phyloP scores from a whole-genome alignment of 2,888 invertebrate genomes.

The Macrophya annulata region DNA sequence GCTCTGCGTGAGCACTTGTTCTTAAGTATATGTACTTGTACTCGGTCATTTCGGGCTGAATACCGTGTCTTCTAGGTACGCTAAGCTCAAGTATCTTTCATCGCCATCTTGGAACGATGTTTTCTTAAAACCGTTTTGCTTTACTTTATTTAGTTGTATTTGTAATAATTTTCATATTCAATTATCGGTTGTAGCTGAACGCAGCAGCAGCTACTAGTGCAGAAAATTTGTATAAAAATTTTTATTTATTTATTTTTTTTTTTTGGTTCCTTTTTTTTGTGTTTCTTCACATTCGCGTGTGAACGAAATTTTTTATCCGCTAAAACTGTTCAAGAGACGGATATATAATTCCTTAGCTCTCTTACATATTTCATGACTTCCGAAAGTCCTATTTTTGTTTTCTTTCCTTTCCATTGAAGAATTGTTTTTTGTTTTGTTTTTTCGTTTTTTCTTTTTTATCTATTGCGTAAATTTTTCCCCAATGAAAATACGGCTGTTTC shows the following conservation, averaged over 20 bases:
- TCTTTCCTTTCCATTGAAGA: not conserved
- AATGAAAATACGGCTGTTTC: slow-evolving; percentile 4
- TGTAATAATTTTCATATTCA: slow-evolving; percentile 65
- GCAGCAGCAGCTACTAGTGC: not conserved
- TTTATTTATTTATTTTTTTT: no score
- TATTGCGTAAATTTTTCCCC: slow-evolving; percentile 15
- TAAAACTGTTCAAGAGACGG: not conserved
- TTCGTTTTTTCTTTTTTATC: not conserved
- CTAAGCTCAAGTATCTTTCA: slow-evolving; percentile 43
- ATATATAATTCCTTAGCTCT: not conserved
- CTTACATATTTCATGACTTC: not conserved
- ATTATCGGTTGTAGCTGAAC: slow-evolving; percentile 63
- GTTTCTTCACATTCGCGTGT: not conserved
- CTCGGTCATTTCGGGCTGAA: slow-evolving; percentile 69
- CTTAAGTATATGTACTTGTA: slow-evolving; percentile 74
- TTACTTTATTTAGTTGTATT: slow-evolving; percentile 29
- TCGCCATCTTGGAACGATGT: slow-evolving; percentile 54
- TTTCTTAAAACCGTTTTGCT: slow-evolving; percentile 43
- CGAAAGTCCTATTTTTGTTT: not conserved
- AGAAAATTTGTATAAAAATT: not conserved
- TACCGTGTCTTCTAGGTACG: slow-evolving; percentile 36
- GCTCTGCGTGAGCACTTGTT: slow-evolving; percentile 72
- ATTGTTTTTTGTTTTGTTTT: no score
- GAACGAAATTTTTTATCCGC: not conserved
- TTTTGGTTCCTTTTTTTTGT: no score